phyloP scores from a whole-genome alignment of 2,888 invertebrate genomes.

The Rotaria macrura region DNA sequence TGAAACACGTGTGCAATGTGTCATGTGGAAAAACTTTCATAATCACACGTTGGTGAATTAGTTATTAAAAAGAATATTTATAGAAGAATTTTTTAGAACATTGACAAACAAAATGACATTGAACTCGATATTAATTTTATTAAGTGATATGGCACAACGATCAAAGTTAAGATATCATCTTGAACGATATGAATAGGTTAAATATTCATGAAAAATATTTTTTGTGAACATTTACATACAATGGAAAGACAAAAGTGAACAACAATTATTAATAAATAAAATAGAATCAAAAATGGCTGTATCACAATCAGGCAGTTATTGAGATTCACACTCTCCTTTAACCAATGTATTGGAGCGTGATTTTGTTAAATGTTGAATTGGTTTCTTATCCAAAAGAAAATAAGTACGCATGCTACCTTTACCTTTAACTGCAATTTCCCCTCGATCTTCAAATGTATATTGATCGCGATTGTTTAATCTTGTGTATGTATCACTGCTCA shows the following conservation, averaged over 20 bases:
- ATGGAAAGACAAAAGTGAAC: neutral
- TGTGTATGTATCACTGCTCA: neutral
- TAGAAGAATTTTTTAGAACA: too few species aligned
- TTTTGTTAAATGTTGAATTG: neutral
- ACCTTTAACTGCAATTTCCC: slow-evolving; percentile 64
- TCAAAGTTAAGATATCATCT: neutral
- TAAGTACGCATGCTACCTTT: slow-evolving; percentile 79
- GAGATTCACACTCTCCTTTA: neutral
- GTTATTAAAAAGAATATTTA: too few species aligned
- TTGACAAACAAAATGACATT: too few species aligned
- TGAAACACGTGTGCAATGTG: too few species aligned
- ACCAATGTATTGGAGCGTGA: neutral
- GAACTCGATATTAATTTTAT: neutral
- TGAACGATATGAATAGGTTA: neutral
- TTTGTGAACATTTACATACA: neutral
- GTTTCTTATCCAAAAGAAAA: slow-evolving; percentile 59
- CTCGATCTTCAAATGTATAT: slow-evolving; percentile 75
- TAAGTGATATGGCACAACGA: neutral
- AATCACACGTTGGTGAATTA: too few species aligned
- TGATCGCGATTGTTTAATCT: slow-evolving; percentile 61
- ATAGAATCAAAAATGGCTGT: neutral
- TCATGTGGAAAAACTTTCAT: too few species aligned
- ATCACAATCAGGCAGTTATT: neutral
- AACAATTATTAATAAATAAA: neutral
- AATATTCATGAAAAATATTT: neutral